A percentile compares a stretch with the other conserved stretches of the same genome.
phyloP scores from a whole-genome alignment of 2,888 invertebrate species.

The Lasioglossum pauxillum region DNA sequence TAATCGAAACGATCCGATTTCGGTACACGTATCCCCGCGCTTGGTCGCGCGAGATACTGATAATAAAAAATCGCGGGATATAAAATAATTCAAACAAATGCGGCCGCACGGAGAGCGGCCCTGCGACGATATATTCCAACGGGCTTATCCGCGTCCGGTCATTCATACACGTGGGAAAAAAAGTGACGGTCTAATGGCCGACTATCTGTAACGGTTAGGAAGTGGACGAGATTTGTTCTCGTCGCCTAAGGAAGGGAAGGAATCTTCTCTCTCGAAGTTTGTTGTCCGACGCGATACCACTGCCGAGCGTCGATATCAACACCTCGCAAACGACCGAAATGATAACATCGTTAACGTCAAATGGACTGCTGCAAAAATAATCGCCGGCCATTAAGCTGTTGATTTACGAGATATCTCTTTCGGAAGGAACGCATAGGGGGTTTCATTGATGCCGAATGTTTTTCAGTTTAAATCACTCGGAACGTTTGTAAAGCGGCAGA shows the following conservation, averaged over 20 bases:
- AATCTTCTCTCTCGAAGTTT: conserved; percentile 20
- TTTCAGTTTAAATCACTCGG: neutral
- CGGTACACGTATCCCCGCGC: conserved; percentile 35
- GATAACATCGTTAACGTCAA: conserved; percentile 17
- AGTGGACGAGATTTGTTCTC: conserved; percentile 79
- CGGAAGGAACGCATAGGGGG: neutral
- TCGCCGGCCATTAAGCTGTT: neutral
- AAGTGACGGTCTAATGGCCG: conserved; percentile 76
- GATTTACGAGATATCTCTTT: neutral
- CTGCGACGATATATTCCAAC: conserved; percentile 78
- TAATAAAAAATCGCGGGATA: conserved; percentile 84
- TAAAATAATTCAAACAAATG: conserved; percentile 85
- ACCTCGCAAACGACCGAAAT: conserved; percentile 1
- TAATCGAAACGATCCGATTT: conserved; percentile 49
- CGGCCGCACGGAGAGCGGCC: conserved; percentile 68
- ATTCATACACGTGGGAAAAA: conserved; percentile 81
- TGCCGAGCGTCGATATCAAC: conserved; percentile 11
- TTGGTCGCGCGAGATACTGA: conserved; percentile 74
- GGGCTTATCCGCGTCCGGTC: conserved; percentile 83
- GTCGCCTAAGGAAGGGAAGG: conserved; percentile 43
- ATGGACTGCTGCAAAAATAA: neutral
- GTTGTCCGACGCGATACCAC: conserved; percentile 18
- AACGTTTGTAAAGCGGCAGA: neutral
- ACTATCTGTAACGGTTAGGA: conserved; percentile 83
- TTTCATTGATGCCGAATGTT: neutral